Evolutionary conservation across 2,113 vertebrate species (phyloP).

Genomic region (Aplodontia rufa): DNA sequence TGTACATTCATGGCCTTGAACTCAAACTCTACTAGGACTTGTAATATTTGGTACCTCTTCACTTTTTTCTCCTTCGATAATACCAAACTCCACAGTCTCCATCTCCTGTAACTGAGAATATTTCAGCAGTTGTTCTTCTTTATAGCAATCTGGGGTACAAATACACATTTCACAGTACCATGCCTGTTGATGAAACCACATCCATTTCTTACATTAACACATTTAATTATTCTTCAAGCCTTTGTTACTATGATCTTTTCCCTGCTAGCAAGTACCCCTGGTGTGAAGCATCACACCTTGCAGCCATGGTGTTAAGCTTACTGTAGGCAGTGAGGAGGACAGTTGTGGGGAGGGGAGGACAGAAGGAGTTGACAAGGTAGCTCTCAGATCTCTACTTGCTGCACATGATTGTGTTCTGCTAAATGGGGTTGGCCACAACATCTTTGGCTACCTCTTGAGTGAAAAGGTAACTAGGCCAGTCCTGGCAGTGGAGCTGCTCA

Average conservation of each 20-base stretch:
- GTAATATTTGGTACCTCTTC: not conserved
- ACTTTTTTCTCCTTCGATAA: not conserved
- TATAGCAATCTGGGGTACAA: not conserved
- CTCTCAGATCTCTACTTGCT: not conserved
- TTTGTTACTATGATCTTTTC: not conserved
- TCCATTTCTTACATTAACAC: not conserved
- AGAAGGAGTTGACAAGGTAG: no score
- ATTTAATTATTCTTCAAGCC: not conserved
- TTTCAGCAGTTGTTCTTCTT: not conserved
- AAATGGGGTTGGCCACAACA: no score
- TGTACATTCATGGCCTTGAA: not conserved
- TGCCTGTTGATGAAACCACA: not conserved
- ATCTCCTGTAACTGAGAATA: no score
- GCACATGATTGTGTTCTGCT: no score
- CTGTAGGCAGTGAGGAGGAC: not conserved
- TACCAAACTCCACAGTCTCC: not conserved
- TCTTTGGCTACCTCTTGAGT: no score
- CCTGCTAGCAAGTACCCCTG: not conserved
- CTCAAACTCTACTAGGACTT: not conserved
- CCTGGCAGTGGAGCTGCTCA: no score
- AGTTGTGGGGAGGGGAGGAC: no score
- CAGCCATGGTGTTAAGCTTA: not conserved
- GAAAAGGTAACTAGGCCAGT: no score
- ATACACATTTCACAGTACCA: not conserved
- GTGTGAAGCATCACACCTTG: not conserved